Evolutionary conservation across 2,113 vertebrate species (phyloP).

Genomic region (Genyomyrus donnyi): DNA sequence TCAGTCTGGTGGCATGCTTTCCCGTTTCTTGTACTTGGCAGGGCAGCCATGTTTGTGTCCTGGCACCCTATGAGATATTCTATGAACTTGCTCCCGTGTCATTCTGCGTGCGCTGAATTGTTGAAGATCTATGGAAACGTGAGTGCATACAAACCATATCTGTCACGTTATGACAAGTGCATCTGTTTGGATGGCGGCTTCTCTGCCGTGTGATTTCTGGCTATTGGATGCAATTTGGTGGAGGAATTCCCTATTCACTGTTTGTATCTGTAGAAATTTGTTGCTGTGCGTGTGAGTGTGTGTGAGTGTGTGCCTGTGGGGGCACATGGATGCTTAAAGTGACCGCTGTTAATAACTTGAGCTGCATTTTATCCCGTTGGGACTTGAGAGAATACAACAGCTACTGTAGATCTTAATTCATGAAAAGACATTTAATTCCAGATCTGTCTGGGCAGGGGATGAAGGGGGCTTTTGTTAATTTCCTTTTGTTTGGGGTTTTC

Average conservation of each 20-base stretch:
- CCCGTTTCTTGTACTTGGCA: background rate
- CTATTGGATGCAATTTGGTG: background rate
- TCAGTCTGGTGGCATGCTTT: background rate
- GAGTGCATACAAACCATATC: background rate
- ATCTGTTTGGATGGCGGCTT: background rate
- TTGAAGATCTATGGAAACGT: background rate
- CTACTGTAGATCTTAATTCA: slow-evolving; percentile 12
- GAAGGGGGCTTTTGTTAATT: slow-evolving; percentile 11
- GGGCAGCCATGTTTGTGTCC: background rate
- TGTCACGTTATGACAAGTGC: background rate
- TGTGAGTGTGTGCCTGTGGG: background rate
- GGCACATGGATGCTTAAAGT: slow-evolving; percentile 1
- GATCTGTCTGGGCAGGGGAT: background rate
- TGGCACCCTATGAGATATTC: background rate
- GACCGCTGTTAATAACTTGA: background rate
- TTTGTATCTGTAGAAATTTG: slow-evolving; percentile 2
- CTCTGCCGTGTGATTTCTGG: background rate
- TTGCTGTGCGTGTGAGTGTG: slow-evolving; percentile 21
- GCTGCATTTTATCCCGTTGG: slow-evolving; percentile 15
- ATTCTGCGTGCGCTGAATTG: background rate
- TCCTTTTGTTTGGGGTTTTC: slow-evolving; percentile 23
- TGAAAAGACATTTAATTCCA: background rate
- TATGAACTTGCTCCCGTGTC: background rate
- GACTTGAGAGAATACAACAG: slow-evolving; percentile 19
- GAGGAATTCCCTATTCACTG: background rate